Evolutionary conservation across 2,113 vertebrate genomes (phyloP), one percentile per base, ranked within the genome.

Genomic region (Porphyrio hochstetteri): DNA sequence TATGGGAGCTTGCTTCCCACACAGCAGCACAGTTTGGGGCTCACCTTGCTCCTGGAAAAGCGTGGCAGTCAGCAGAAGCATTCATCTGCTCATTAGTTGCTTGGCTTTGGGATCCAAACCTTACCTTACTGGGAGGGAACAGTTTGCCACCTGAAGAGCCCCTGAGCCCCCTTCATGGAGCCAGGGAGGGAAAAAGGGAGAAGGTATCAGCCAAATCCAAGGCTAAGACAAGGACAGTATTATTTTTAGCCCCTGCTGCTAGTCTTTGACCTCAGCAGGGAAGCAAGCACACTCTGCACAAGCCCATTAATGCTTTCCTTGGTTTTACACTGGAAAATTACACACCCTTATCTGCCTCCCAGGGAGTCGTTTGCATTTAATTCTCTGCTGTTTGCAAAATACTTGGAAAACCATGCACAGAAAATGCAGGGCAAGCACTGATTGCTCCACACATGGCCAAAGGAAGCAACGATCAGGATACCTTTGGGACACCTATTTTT

Each of bases 321-420:
- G 56, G 69, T 71, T 83, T 86, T 67, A 61, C 1, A 8, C 61
- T 75, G 64, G 81, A 89, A 91, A 89, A 94, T 78, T 70, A 80
- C 89, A 92, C 64, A 23, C 38, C 48, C 64, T 96, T 88, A 86
- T 29, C 71, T 69, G 29, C 68, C 81, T 88, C 80, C 83, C 31
- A n/a, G 36, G n/a, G 80, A 61, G 46, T 74, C 7, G 3, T 77
- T 83, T 81, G 52, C 86, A 74, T 91, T 92, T 80, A 72, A 69
- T 91, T 81, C 46, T 52, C 69, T 55, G 21, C 52, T 90, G 35
- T 90, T 92, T 80, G 40, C 82, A 72, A 59, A 76, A 65, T 50
- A 36, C 55, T 53, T 92, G 17, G 46, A 60, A 82, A 92, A 25
- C 57, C 48, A 50, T 0, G 1, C 33, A 16, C 3, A 75, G 38